phyloP scores from a whole-genome alignment of 1,140 invertebrate genomes.

The Drosophila kurseongensis region DNA sequence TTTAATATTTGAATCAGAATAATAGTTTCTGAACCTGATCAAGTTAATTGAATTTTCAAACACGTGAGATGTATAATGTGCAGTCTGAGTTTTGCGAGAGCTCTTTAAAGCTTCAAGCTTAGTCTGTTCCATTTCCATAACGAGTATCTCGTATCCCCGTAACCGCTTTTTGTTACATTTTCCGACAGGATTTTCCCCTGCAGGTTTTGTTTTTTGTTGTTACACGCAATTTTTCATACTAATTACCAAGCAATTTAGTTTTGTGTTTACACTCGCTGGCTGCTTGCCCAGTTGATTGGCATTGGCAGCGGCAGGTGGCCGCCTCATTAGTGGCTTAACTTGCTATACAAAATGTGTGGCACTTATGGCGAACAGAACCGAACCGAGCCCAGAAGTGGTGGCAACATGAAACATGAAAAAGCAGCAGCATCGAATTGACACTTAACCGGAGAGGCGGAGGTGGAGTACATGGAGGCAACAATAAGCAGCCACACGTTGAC shows the following conservation, averaged over 20 bases:
- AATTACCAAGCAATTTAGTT: slow-evolving; percentile 83
- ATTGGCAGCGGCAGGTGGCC: slow-evolving; percentile 77
- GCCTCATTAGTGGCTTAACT: slow-evolving; percentile 81
- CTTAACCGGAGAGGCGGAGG: slow-evolving; percentile 50
- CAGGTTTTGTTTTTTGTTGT: slow-evolving; percentile 25
- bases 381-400: slow-evolving; percentile 36
- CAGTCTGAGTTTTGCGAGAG: not conserved
- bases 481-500: slow-evolving; percentile 74
- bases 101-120: slow-evolving; percentile 18
- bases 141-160: slow-evolving; percentile 4
- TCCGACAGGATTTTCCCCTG: slow-evolving; percentile 23
- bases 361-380: slow-evolving; percentile 70
- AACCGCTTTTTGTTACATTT: slow-evolving; percentile 30
- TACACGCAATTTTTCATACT: slow-evolving; percentile 77
- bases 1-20: not conserved
- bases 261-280: slow-evolving; percentile 70
- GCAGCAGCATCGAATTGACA: slow-evolving; percentile 80
- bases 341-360: slow-evolving; percentile 80
- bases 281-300: slow-evolving; percentile 58
- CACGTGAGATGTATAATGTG: not conserved
- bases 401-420: slow-evolving; percentile 77
- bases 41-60: not conserved
- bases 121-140: not conserved
- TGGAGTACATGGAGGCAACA: slow-evolving; percentile 40
- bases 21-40: not conserved